These are phyloP conservation scores for Lepisosteus osseus DNA, from an alignment of 2,113 vertebrate species.

Conservation along the genomic window DNA sequence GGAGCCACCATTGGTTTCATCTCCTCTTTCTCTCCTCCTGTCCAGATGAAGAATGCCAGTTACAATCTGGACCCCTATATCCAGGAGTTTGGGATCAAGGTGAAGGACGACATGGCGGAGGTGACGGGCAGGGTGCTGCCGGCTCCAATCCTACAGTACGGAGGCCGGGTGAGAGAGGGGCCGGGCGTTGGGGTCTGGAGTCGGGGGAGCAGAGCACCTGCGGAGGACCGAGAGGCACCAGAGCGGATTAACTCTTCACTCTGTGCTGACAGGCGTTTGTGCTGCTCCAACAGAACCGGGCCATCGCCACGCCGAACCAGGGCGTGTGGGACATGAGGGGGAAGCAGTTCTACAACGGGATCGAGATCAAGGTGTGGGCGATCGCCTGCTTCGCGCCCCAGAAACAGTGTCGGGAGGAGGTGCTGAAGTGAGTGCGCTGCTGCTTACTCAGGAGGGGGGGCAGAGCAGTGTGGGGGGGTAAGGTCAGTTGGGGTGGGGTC, in stretches of 20 bases:
- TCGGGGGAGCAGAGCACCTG: too few relatives aligned
- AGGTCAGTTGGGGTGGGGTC: not conserved
- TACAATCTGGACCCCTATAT: slow-evolving; percentile 98
- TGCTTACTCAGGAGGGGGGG: not conserved
- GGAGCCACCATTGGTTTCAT: not conserved
- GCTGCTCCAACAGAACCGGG: slow-evolving; percentile 79
- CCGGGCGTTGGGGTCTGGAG: too few relatives aligned
- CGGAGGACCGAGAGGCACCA: too few relatives aligned
- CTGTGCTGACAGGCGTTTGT: slow-evolving; percentile 9
- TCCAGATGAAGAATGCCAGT: slow-evolving; percentile 98
- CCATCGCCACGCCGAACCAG: slow-evolving; percentile 97
- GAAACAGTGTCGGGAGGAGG: slow-evolving; percentile 97
- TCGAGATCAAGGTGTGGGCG: slow-evolving; percentile 99
- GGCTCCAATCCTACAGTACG: slow-evolving; percentile 94
- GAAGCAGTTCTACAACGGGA: slow-evolving; percentile 98
- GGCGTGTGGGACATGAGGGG: slow-evolving; percentile 99
- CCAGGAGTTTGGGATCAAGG: slow-evolving; percentile 98
- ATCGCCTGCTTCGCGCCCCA: slow-evolving; percentile 98
- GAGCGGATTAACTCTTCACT: slow-evolving; percentile 23
- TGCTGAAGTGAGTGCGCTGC: slow-evolving; percentile 87
- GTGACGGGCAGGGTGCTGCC: slow-evolving; percentile 94
- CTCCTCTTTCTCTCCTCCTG: not conserved
- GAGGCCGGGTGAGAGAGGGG: slow-evolving; percentile 79
- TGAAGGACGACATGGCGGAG: slow-evolving; percentile 98
- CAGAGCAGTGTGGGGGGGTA: not conserved